Evolutionary conservation across 2,797 vertebrate species (phyloP), one percentile per base, ranked within the genome.

Genomic region (Mus spretus): DNA sequence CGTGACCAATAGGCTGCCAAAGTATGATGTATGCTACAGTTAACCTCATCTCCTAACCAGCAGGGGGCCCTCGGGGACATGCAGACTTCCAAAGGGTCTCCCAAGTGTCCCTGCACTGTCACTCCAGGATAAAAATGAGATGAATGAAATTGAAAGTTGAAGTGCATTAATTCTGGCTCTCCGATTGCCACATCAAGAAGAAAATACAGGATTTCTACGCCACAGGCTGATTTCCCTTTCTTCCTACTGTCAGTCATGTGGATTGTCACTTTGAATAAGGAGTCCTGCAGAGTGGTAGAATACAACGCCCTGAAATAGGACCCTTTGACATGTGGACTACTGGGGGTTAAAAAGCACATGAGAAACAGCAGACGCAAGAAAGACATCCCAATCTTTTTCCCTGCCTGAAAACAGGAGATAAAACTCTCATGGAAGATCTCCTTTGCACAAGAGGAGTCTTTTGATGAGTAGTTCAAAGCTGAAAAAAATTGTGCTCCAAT

Each of bases 141-240:
- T 44, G 96, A 82, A 91, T 50, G 44, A 80, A 94, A 80, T 44
- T 89, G 37, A 83, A 22, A 77, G 59, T 74, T 44, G 14, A 87
- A 83, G 12, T 63, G 50, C 95, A 90, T 89, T 87, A 85, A 87
- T 91, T 94, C 74, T 79, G 7, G 19, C 17, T 84, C 80, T 59
- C 34, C 31, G 31, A 72, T 13, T 37, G 10, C 92, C 80, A 89
- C 83, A 88, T 28, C 1, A 78, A 91, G 47, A 77, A 63, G 44
- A 81, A 93, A 95, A 80, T 34, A 70, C n/a, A 63, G 63, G 24
- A 78, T 94, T 96, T 67, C 61, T 63, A 15, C 63, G 37, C 75
- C 22, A 7, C 2, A 92, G 15, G 1, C 24, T 14, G 59, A 4
- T 84, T 93, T 91, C 40, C 9, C 34, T 59, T 81, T 50, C 10